Evolutionary conservation across 2,113 vertebrate genomes (phyloP).

Genomic region (Clarias macrocephalus): DNA sequence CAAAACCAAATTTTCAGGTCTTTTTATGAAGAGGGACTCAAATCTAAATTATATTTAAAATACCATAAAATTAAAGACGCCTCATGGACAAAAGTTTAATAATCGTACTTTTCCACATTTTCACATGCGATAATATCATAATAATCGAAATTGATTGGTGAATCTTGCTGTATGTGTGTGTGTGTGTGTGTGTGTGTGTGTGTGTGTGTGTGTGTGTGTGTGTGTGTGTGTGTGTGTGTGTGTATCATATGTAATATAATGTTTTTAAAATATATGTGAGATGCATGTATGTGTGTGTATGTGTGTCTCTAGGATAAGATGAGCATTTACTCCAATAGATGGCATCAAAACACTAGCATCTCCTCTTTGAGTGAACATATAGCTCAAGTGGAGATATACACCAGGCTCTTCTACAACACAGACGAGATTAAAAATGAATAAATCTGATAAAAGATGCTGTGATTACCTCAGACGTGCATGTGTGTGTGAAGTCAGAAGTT

Average conservation of each 20-base stretch:
- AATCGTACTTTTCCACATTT: background rate
- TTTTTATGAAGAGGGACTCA: background rate
- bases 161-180: background rate
- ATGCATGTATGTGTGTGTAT: background rate
- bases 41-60: background rate
- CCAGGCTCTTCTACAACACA: background rate
- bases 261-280: background rate
- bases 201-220: slow-evolving; percentile 16
- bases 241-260: background rate
- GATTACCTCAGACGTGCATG: slow-evolving; percentile 3
- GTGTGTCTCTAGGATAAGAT: slow-evolving; percentile 50
- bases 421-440: background rate
- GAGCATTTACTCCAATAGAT: slow-evolving; percentile 94
- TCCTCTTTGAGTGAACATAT: slow-evolving; percentile 66
- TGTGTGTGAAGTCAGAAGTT: background rate
- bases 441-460: background rate
- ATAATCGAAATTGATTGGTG: background rate
- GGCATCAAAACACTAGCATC: slow-evolving; percentile 95
- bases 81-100: background rate
- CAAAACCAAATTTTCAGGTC: background rate
- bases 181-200: background rate
- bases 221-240: background rate
- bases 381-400: background rate
- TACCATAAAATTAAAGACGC: background rate
- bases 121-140: background rate